Conservation (phyloP, 1,140 invertebrate genomes). For the Drosophila malerkotliana region DNA sequence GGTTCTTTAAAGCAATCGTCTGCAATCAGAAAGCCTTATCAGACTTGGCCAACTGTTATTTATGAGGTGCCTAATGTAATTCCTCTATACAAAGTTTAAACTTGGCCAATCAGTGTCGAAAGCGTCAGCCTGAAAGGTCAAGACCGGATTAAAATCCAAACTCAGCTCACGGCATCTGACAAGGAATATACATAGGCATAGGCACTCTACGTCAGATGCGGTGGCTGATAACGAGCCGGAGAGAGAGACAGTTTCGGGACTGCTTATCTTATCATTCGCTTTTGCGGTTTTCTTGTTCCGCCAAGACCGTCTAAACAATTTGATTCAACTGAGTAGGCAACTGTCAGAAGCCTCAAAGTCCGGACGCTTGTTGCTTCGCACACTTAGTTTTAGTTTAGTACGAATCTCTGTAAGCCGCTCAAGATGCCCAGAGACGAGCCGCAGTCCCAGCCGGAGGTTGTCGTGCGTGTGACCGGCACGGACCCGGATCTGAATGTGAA, state of each 20-base stretch:
- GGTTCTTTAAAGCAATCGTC: conserved; percentile 8
- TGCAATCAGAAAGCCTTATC: conserved; percentile 14
- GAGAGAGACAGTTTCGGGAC: conserved; percentile 13
- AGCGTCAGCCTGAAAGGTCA: conserved; percentile 21
- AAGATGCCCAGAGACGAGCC: conserved; percentile 45
- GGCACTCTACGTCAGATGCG: conserved; percentile 23
- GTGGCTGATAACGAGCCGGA: conserved; percentile 29
- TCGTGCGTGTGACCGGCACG: conserved; percentile 21
- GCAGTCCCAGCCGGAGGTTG: conserved; percentile 32
- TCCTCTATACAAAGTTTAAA: conserved; percentile 2
- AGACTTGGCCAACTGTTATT: background rate
- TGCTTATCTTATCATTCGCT: conserved; percentile 68
- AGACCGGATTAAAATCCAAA: conserved; percentile 20
- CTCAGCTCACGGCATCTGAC: conserved; percentile 12
- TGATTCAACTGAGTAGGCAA: conserved; percentile 57
- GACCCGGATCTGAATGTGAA: conserved; percentile 12
- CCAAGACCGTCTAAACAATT: conserved; percentile 43
- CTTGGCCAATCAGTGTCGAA: conserved; percentile 9
- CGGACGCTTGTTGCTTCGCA: conserved; percentile 30
- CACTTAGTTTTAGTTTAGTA: conserved; percentile 38
- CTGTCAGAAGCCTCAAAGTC: conserved; percentile 57
- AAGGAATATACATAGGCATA: conserved; percentile 1
- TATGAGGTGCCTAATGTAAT: conserved; percentile 2
- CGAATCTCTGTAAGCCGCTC: conserved; percentile 27
- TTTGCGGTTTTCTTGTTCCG: conserved; percentile 55